Evolutionary conservation across 64 coral and sea anemone genomes (phyloP).

Genomic region (Acropora tenuis): DNA sequence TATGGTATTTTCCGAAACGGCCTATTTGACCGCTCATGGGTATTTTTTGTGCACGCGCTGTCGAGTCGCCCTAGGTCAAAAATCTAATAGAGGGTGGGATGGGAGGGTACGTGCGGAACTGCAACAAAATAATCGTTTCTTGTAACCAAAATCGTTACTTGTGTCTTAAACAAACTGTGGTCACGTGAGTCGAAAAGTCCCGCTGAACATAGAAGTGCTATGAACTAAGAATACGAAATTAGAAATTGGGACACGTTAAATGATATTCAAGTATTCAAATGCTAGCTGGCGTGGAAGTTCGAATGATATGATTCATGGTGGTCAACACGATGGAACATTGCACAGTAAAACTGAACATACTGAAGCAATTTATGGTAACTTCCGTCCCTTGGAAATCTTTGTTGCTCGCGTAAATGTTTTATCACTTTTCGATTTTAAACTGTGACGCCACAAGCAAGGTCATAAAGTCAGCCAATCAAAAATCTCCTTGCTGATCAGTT

Average conservation of each 20-base stretch:
- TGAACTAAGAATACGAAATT: conserved; percentile 47
- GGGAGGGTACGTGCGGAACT: background rate
- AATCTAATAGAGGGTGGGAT: background rate
- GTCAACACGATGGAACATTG: background rate
- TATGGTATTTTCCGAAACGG: no score
- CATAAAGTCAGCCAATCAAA: conserved; percentile 18
- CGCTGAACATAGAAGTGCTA: background rate
- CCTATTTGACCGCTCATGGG: no score
- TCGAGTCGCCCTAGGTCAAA: no score
- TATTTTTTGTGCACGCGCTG: no score
- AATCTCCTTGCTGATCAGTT: background rate
- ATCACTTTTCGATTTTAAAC: background rate
- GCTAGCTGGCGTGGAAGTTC: no score
- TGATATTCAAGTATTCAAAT: background rate
- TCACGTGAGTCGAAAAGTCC: background rate
- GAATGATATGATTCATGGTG: background rate
- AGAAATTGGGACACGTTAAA: background rate
- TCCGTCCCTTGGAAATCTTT: background rate
- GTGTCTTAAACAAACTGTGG: background rate
- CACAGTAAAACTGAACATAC: background rate
- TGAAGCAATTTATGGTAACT: no score
- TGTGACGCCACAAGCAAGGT: conserved; percentile 36
- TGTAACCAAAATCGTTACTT: background rate
- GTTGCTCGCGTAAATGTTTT: background rate
- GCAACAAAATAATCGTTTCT: background rate